Base-by-base conservation (phyloP, 1,140 invertebrate species). In the Scaptomyza hsui region DNA sequence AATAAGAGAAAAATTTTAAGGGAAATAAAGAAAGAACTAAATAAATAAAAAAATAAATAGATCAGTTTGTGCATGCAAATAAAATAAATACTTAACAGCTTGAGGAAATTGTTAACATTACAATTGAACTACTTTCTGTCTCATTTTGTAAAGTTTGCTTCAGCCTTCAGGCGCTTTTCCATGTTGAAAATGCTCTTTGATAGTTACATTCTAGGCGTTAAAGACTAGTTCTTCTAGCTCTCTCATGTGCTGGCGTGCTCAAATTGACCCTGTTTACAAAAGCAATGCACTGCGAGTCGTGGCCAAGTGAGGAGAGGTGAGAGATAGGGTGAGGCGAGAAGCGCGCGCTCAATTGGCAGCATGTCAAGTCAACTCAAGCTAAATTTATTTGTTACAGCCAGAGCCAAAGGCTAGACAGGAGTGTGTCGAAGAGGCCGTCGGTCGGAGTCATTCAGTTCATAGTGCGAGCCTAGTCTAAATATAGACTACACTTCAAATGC, bases 231-330 rank as follows among this genome's bases (percentile, higher is more conserved):
- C 4, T 37, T 37, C n/a, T 4, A 37, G 48, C 12, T 37, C 7
- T 19, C 53, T 39, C 26, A 26, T 26, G 35, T 41, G 18, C 29
- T 44, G 49, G 57, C 56, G 53, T 41, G 47, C 65, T 47, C 60
- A 73, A 73, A 80, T 83, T 85, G 80, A 86, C 80, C 81, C 76
- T 67, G 63, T 85, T 86, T 65, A 52, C 55, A 69, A 73, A 69
- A 49, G 67, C 55, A 53, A 61, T 71, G 71, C 51, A 82, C 19
- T 21, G n/a, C n/a, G n/a, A n/a, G n/a, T n/a, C n/a, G n/a, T n/a
- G 24, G 24, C 4, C 24, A 24, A 24, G 24, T 24, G n/a, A n/a
- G n/a, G n/a, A 4, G 24, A 9, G 26, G 26, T 7, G 26, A 29
- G 7, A 64, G 37, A 47, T 6, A 12, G 19, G 49, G 35, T 78